Percentiles rank a stretch among this genome's conserved stretches.
phyloP scores from a whole-genome alignment of 2,113 vertebrate genomes.

The Calyptomena viridis region DNA sequence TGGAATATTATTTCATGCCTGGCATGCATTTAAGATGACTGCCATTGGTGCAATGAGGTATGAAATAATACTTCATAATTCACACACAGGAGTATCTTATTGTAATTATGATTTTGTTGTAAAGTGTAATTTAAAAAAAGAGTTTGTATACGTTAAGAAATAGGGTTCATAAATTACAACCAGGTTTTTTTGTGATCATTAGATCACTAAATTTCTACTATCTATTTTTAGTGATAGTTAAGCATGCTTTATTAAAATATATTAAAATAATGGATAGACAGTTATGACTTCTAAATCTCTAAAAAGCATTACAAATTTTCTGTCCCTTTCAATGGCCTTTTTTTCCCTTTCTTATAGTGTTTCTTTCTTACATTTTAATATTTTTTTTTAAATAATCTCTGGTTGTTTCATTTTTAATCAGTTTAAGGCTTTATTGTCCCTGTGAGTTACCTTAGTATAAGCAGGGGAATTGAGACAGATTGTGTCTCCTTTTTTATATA shows the following conservation, averaged over 20 bases:
- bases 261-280: background rate
- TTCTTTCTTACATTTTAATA: background rate
- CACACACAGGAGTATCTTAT: background rate
- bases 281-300: background rate
- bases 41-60: background rate
- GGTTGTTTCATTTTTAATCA: background rate
- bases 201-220: background rate
- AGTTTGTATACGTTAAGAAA: background rate
- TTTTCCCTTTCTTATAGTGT: background rate
- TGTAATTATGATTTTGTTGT: background rate
- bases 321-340: background rate
- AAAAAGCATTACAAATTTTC: background rate
- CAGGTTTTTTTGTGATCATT: background rate
- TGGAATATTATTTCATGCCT: background rate
- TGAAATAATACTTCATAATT: constrained; percentile 16
- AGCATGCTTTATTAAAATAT: background rate
- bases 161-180: background rate
- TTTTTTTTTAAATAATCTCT: background rate
- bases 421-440: background rate
- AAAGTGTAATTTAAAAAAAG: background rate
- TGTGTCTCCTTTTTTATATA: background rate
- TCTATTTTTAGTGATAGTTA: background rate
- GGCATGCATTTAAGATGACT: background rate
- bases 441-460: background rate
- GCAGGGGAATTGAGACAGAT: background rate